Base-by-base conservation (phyloP, 1,140 invertebrate species). In the Brachionus manjavacas region DNA sequence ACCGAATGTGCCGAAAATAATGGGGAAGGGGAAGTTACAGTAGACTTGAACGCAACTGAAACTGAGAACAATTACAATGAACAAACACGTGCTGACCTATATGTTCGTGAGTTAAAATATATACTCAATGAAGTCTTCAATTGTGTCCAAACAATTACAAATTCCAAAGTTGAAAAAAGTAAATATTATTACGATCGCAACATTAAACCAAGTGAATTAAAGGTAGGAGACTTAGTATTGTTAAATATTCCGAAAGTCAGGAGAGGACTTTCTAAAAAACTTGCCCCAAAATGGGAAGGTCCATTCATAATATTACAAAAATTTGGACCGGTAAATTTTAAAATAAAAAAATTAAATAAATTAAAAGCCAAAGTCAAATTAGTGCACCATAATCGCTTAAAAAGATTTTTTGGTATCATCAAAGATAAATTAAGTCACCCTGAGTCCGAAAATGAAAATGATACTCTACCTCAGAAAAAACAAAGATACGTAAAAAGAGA, bases 221-320 rank as follows among this genome's bases (percentile, higher is more conserved):
- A 46, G 43, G 8, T 46, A 46, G 43, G 14, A 46, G 43, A 46
- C 43, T 60, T 60, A 60, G 55, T 60, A 8, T 60, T 60, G 23
- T 60, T 60, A 60, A 60, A 60, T 60, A 16, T 60, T 60, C 55
- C 55, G 55, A 60, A 60, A 60, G 8, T 60, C 55, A 60, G 16
- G 16, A 16, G n/a, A 60, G 55, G 55, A 60, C 55, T 60, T 60
- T 60, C 55, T 60, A 60, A 60, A 60, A 60, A 60, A 16, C 55
- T 14, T 60, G 8, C 55, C 55, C 55, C 8, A 60, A 60, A 60
- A 60, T 60, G 55, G 55, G 55, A 60, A 60, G 55, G 55, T 60
- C 55, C 55, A 60, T 60, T 60, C 20, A 60, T 60, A 60, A 60
- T 60, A n/a, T 60, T 60, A 60, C 55, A 60, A 60, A 60, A 60